Percentiles rank a stretch among this genome's conserved stretches.
Evolutionary conservation across 2,888 invertebrate species (phyloP).

Genomic region (Phlogophora meticulosa): DNA sequence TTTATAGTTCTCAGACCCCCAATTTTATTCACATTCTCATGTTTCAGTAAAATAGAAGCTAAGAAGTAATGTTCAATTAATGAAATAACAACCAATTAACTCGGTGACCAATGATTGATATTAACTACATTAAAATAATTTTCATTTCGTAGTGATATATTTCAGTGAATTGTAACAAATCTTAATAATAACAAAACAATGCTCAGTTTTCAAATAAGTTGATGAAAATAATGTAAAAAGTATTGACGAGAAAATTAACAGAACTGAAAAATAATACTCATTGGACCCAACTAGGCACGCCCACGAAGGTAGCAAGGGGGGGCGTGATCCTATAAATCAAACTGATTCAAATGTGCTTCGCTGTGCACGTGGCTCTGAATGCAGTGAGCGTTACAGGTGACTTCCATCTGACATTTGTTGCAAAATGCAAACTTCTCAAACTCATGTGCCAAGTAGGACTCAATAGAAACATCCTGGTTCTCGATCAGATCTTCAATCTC

Average conservation of each 20-base stretch:
- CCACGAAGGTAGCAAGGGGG: slow-evolving; percentile 42
- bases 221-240: slow-evolving; percentile 30
- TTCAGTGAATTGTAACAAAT: slow-evolving; percentile 51
- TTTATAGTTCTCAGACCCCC: too few species aligned
- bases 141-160: slow-evolving; percentile 38
- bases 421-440: slow-evolving; percentile 78
- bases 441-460: slow-evolving; percentile 73
- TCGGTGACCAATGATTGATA: not conserved
- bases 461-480: slow-evolving; percentile 75
- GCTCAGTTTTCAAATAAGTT: slow-evolving; percentile 34
- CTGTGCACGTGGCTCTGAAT: slow-evolving; percentile 78
- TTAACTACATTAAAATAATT: slow-evolving; percentile 36
- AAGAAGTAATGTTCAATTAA: not conserved
- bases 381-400: slow-evolving; percentile 71
- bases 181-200: slow-evolving; percentile 57
- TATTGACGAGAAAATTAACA: slow-evolving; percentile 37
- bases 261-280: slow-evolving; percentile 58
- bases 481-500: slow-evolving; percentile 79
- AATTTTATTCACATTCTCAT: not conserved
- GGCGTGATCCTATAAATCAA: slow-evolving; percentile 65
- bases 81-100: not conserved
- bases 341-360: slow-evolving; percentile 75
- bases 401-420: slow-evolving; percentile 75
- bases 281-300: slow-evolving; percentile 52
- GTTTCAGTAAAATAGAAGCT: not conserved